phyloP scores from a whole-genome alignment of 2,113 vertebrate genomes.

The Campylomormyrus tamandua region DNA sequence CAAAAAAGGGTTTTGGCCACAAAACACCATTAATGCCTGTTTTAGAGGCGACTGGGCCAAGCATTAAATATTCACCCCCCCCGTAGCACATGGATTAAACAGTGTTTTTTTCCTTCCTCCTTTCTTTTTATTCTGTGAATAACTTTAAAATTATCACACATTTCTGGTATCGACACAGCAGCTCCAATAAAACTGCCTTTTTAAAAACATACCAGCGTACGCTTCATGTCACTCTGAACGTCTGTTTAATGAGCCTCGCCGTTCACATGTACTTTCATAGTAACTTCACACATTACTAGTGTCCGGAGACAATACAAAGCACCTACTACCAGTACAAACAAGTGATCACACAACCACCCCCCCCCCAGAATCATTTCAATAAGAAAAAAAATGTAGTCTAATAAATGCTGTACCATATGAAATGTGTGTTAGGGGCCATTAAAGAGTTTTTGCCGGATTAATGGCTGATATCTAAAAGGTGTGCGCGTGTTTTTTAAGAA shows the following conservation, averaged over 20 bases:
- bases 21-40: not conserved
- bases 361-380: not conserved
- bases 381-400: not conserved
- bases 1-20: not conserved
- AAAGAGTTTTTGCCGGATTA: not conserved
- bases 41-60: not conserved
- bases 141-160: constrained; percentile 8
- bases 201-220: not conserved
- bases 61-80: not conserved
- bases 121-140: constrained; percentile 29
- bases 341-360: not conserved
- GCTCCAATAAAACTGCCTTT: constrained; percentile 16
- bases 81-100: not conserved
- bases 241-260: not conserved
- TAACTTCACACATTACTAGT: not conserved
- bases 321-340: not conserved
- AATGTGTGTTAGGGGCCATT: not conserved
- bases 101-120: not conserved
- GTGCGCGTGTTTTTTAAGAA: not conserved
- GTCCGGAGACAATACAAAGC: not conserved
- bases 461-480: not conserved
- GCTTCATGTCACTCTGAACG: not conserved
- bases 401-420: not conserved
- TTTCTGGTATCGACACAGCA: not conserved
- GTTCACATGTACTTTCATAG: not conserved